A percentile compares a stretch with the other conserved stretches of the same genome.
phyloP scores from a whole-genome alignment of 2,888 invertebrate genomes.

The Boloria selene region DNA sequence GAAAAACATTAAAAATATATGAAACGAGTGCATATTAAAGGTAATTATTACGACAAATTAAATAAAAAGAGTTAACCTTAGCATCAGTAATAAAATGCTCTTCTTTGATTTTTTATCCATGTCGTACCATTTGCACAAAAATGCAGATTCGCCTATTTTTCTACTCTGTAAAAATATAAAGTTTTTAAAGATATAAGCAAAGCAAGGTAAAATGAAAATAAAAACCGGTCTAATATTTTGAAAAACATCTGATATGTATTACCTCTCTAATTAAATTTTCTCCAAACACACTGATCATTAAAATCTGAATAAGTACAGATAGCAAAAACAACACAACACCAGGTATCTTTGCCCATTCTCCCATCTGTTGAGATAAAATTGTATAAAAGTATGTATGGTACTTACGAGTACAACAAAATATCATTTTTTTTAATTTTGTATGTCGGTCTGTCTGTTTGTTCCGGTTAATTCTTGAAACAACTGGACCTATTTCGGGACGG shows the following conservation, averaged over 20 bases:
- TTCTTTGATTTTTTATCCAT: conserved; percentile 62
- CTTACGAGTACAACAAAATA: too few relatives aligned
- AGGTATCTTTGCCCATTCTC: conserved; percentile 54
- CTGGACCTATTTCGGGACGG: too few relatives aligned
- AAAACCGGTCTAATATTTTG: neutral
- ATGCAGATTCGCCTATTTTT: conserved; percentile 60
- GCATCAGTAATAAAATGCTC: conserved; percentile 57
- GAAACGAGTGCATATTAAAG: neutral
- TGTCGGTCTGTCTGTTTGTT: too few relatives aligned
- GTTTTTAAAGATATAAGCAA: too few relatives aligned
- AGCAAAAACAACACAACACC: conserved; percentile 58
- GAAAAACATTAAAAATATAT: conserved; percentile 14
- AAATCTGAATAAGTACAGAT: conserved; percentile 62
- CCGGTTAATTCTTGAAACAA: too few relatives aligned
- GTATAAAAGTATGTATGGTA: neutral
- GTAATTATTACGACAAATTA: neutral
- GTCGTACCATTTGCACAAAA: conserved; percentile 60
- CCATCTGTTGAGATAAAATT: conserved; percentile 45
- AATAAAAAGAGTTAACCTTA: conserved; percentile 49
- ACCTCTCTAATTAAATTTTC: conserved; percentile 66
- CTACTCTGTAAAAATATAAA: conserved; percentile 53
- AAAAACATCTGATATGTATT: too few relatives aligned
- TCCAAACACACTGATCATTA: conserved; percentile 68
- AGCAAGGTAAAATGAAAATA: too few relatives aligned
- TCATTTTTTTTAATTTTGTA: too few relatives aligned